Conservation (phyloP, 2,888 invertebrate species). For the Aethes cnicana region DNA sequence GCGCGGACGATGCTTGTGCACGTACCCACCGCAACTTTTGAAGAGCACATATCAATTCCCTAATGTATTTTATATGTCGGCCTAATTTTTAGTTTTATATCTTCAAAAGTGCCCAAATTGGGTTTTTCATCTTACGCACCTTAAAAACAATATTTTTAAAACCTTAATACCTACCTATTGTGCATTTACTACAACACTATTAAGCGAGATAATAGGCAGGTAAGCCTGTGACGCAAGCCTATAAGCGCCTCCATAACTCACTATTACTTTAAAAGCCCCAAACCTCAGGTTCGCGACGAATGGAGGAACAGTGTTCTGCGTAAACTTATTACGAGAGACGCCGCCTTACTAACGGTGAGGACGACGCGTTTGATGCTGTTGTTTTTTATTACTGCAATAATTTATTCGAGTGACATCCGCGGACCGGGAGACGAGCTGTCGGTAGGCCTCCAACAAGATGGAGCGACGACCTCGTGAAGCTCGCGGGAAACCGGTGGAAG, state of each 20-base stretch:
- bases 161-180: background rate
- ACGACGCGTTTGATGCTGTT: background rate
- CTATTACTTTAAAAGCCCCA: constrained; percentile 34
- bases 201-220: constrained; percentile 2
- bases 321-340: constrained; percentile 63
- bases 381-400: too few species aligned
- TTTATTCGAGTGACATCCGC: too few species aligned
- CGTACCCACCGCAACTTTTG: too few species aligned
- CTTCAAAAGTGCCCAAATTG: background rate
- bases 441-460: too few species aligned
- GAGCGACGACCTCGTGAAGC: too few species aligned
- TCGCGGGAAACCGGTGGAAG: too few species aligned
- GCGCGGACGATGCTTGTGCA: too few species aligned
- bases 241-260: constrained; percentile 22
- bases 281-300: constrained; percentile 60
- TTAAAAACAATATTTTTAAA: background rate
- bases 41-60: too few species aligned
- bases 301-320: constrained; percentile 69
- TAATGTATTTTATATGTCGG: too few species aligned
- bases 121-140: background rate
- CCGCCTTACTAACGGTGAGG: background rate
- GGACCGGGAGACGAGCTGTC: too few species aligned
- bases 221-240: constrained; percentile 18
- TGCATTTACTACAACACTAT: background rate
- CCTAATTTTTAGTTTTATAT: too few species aligned